Base-by-base conservation (phyloP, 2,888 invertebrate species). In the Stenodema calcarata region DNA sequence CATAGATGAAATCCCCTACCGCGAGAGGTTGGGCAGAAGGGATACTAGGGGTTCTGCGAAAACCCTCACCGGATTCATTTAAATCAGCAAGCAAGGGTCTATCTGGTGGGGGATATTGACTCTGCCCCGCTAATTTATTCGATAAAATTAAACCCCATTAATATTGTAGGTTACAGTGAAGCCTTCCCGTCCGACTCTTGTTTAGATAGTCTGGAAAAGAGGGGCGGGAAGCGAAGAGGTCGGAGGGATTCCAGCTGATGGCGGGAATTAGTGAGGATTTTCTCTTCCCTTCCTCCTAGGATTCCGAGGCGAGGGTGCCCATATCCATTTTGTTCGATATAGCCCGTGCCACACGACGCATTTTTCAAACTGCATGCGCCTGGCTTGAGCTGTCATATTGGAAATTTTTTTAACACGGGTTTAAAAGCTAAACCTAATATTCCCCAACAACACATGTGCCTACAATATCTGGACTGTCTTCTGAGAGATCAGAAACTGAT, bases 141-240 rank as follows among this genome's bases (percentile, higher is more conserved):
- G 80, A 80, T 80, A 80, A 80, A 50, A 80, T 54, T 80, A 54
- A 80, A 80, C 54, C 80, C 80, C 30, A 54, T 80, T 80, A 80
- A 54, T 80, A 80, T 80, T 80, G 44, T 80, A 80, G 80, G 50
- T 54, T 78, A 73, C 27, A 28, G 69, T 7, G 69, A n/a, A 27
- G 69, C 14, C 12, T 27, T 27, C 35, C 35, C 35, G 41, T 73
- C 73, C 35, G 73, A n/a, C 14, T 73, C 41, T 11, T 35, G 73
- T 73, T 73, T 73, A 28, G 73, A 62, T 18, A 23, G 62, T 23
- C 23, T 6, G 1, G 70, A 54, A 2, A 54, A 16, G 16, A 11
- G 18, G 54, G 54, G 11, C n/a, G 70, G 70, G 70, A 9, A 23
- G 70, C 11, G 70, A 28, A 7, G 28, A 28, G 70, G 35, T 11